These are phyloP conservation scores for Apodemia duryi DNA, from an alignment of 2,888 invertebrate species.

Conservation along the genomic window DNA sequence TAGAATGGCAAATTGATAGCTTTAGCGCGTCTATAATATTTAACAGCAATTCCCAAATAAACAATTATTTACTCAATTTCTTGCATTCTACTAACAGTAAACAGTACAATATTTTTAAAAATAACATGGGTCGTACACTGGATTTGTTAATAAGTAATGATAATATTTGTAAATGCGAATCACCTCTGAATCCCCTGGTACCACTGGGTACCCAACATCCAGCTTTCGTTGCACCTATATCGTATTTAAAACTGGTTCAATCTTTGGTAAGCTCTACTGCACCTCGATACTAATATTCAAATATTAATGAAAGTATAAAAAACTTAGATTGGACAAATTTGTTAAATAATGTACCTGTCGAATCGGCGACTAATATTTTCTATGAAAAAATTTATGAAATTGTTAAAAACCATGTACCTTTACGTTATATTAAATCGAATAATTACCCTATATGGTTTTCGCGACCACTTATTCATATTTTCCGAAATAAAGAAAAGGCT, in stretches of 20 bases:
- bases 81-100: not conserved
- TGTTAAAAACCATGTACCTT: slow-evolving; percentile 7
- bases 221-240: not conserved
- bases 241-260: not conserved
- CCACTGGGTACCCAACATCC: not conserved
- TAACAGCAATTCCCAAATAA: not conserved
- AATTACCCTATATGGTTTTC: slow-evolving; percentile 11
- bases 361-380: not conserved
- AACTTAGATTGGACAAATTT: not conserved
- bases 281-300: not conserved
- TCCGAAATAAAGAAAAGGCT: not conserved
- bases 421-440: not conserved
- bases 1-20: not conserved
- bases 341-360: not conserved
- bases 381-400: slow-evolving; percentile 10
- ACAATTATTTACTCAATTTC: not conserved
- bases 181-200: not conserved
- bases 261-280: not conserved
- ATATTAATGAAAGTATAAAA: not conserved
- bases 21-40: not conserved
- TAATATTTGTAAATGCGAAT: not conserved
- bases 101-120: not conserved
- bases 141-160: slow-evolving; percentile 3
- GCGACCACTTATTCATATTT: not conserved
- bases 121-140: not conserved